A percentile compares a stretch with the other conserved stretches of the same genome.
Conservation (phyloP, 2,113 vertebrate genomes). For the Caloenas nicobarica region DNA sequence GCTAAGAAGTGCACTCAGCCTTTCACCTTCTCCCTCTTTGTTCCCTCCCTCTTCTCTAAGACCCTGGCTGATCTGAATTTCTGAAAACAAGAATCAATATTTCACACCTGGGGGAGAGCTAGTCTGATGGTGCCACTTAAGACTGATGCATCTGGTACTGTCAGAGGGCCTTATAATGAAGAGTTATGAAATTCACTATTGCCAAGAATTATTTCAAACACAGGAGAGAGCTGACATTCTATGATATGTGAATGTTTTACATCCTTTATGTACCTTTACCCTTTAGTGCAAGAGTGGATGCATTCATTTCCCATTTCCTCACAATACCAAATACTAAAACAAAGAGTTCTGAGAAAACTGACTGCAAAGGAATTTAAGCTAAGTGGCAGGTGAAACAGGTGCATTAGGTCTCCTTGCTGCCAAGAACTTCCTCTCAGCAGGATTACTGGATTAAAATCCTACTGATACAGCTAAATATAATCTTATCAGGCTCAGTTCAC, state of each 20-base stretch:
- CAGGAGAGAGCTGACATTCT: not conserved
- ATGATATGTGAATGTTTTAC: not conserved
- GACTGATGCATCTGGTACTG: not conserved
- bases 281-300: not conserved
- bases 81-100: not conserved
- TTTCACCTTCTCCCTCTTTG: not conserved
- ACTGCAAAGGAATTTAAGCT: not conserved
- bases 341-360: not conserved
- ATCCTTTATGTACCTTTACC: not conserved
- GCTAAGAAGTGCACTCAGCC: not conserved
- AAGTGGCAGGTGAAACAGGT: constrained; percentile 11
- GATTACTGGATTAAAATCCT: constrained; percentile 58
- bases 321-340: not conserved
- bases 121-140: not conserved
- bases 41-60: not conserved
- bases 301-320: not conserved
- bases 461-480: constrained; percentile 56
- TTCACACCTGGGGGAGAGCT: not conserved
- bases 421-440: constrained; percentile 8
- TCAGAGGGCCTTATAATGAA: not conserved
- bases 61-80: not conserved
- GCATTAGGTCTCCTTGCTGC: not conserved
- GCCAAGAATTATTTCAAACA: not conserved
- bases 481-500: constrained; percentile 10
- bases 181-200: not conserved